Evolutionary conservation across 2,888 invertebrate species (phyloP), one percentile per base, ranked within the genome.

Genomic region (Bombylius discolor): DNA sequence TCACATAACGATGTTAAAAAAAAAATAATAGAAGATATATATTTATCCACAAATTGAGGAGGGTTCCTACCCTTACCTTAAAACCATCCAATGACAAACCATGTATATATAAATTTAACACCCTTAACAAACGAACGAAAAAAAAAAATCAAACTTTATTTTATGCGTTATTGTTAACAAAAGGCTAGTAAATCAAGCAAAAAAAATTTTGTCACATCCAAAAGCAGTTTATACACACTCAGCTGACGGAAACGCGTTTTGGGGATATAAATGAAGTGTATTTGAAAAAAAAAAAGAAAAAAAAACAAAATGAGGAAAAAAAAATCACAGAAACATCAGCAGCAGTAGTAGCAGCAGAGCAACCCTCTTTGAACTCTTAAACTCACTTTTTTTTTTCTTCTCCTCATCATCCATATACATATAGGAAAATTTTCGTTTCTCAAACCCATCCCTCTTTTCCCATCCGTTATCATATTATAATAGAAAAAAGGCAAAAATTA

Each of bases 131-230:
- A 36, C 6, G 9, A 36, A 36, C 7, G 4, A 36, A 36, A 36
- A 36, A 36, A 36, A 36, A 36, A 8, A 36, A 36, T 36, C 5
- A 36, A 36, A 36, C 34, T 36, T 36, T 7, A 7, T 36, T 36
- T 32, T 44, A 44, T n/a, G 44, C 6, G 34, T 8, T 49, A n/a
- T 36, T 39, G 46, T 55, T 55, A 55, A 55, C 51, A 51, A 51
- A 49, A 47, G 50, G 34, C 50, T 45, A 31, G 51, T 49, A 55
- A 55, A 55, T 55, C 55, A 55, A 55, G 49, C 50, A 45, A 49
- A 49, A 54, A 49, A 49, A 39, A 55, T 55, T 55, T 55, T 55
- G 55, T 55, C 55, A 55, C 55, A 50, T 51, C 39, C 55, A 55
- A 46, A 50, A 45, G 49, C 55, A 55, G 55, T 55, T 55, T 55